These are phyloP conservation scores for Sialis lutaria DNA, from an alignment of 2,888 invertebrate genomes.

Conservation along the genomic window DNA sequence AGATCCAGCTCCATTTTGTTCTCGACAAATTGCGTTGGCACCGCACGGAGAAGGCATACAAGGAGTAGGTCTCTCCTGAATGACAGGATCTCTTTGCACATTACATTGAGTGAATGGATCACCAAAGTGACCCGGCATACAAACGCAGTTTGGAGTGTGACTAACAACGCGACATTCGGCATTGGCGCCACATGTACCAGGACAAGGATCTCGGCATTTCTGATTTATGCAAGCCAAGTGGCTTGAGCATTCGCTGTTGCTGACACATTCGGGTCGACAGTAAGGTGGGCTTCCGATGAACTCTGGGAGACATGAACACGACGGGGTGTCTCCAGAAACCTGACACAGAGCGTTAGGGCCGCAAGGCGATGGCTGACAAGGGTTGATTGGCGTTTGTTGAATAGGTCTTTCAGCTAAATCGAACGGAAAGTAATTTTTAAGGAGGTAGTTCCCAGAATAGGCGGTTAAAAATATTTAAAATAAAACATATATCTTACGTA, in stretches of 20 bases:
- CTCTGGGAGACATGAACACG: slow-evolving; percentile 43
- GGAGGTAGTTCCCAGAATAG: neutral
- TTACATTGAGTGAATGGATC: slow-evolving; percentile 17
- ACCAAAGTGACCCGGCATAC: slow-evolving; percentile 34
- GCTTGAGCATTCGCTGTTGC: slow-evolving; percentile 49
- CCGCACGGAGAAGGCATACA: slow-evolving; percentile 31
- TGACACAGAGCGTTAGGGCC: slow-evolving; percentile 48
- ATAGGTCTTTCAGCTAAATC: neutral
- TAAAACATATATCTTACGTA: slow-evolving; percentile 19
- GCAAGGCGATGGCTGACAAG: slow-evolving; percentile 46
- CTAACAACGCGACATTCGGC: slow-evolving; percentile 59
- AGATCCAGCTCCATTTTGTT: slow-evolving; percentile 31
- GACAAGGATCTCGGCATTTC: slow-evolving; percentile 59
- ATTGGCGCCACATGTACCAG: slow-evolving; percentile 49
- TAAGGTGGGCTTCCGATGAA: slow-evolving; percentile 50
- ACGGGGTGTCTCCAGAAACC: slow-evolving; percentile 36
- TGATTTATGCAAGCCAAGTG: slow-evolving; percentile 53
- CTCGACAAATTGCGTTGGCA: slow-evolving; percentile 30
- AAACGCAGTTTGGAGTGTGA: slow-evolving; percentile 64
- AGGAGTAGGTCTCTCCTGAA: slow-evolving; percentile 18
- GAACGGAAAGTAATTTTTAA: neutral
- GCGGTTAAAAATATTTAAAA: neutral
- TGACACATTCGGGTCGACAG: slow-evolving; percentile 38
- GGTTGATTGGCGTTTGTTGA: slow-evolving; percentile 22
- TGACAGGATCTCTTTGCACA: slow-evolving; percentile 11